Base-by-base conservation (phyloP, 2,888 invertebrate genomes). In the Acleris laterana region DNA sequence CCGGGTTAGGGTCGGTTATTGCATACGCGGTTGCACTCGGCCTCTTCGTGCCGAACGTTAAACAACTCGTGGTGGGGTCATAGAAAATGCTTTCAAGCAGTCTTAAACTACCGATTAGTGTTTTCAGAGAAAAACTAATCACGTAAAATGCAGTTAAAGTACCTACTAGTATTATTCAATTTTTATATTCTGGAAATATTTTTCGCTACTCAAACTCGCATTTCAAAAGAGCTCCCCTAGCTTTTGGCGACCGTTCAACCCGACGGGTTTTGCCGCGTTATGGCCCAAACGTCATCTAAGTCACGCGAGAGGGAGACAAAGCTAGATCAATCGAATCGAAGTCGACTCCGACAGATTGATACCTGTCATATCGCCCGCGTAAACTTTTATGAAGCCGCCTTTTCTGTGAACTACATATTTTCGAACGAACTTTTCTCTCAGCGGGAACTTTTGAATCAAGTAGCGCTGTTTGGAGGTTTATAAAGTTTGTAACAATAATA, bases 31-130 rank as follows among this genome's bases (percentile, higher is more conserved):
- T 68, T 55, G 38, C 49, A 20, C 49, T 64, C 49, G 60, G 71
- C 64, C 56, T 65, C 64, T 75, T 76, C 73, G 78, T 77, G 79
- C 74, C 76, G 73, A 78, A 82, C 81, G 82, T 76, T 77, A 84
- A 85, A 85, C 86, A 85, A 85, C 84, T 88, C 85, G 87, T 22
- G 86, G 88, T 73, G 85, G 84, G 82, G 75, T 81, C 82, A 81
- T 61, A 56, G 57, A 60, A 55, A 60, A 60, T 55, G 16, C 25
- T 25, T 60, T 9, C 13, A 51, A 60, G 50, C 49, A 50, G 44
- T n/a, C 48, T 49, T 25, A 44, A 52, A 63, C 56, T 56, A 57
- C 56, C 28, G 38, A 19, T 56, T 63, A 38, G 38, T 51, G 50
- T 32, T 42, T 50, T 19, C 44, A 57, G 28, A 11, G 22, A 52